Evolutionary conservation across 2,888 invertebrate genomes (phyloP).

Genomic region (Fragum fragum): DNA sequence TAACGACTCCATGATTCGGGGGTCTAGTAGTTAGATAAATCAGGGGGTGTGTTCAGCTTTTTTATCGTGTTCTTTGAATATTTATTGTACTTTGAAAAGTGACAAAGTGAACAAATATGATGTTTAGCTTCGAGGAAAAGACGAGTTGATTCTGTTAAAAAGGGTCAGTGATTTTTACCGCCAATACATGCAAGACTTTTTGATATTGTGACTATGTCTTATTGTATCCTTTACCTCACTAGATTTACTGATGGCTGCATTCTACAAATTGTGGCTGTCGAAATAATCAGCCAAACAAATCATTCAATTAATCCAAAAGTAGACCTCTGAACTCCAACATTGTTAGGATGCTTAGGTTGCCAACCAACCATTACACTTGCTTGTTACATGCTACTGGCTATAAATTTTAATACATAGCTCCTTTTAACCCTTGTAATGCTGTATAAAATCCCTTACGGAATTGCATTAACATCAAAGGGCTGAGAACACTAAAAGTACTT

Average conservation of each 20-base stretch:
- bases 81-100: neutral
- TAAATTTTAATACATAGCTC: no score
- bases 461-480: no score
- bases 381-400: no score
- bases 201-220: conserved; percentile 18
- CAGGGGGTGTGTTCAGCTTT: conserved; percentile 34
- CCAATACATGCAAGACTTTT: conserved; percentile 26
- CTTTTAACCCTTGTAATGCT: no score
- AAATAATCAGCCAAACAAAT: no score
- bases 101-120: conserved; percentile 6
- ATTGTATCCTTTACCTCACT: conserved; percentile 2
- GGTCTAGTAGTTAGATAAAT: conserved; percentile 25
- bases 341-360: no score
- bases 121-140: neutral
- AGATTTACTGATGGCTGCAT: neutral
- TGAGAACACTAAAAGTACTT: no score
- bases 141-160: neutral
- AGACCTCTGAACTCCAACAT: no score
- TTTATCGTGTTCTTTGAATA: conserved; percentile 15
- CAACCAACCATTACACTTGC: no score
- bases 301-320: no score
- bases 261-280: no score
- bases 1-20: neutral
- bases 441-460: no score
- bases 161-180: conserved; percentile 14